These are phyloP conservation scores for Drosophila neutralis DNA, from an alignment of 2,888 invertebrate genomes.

Conservation along the genomic window DNA sequence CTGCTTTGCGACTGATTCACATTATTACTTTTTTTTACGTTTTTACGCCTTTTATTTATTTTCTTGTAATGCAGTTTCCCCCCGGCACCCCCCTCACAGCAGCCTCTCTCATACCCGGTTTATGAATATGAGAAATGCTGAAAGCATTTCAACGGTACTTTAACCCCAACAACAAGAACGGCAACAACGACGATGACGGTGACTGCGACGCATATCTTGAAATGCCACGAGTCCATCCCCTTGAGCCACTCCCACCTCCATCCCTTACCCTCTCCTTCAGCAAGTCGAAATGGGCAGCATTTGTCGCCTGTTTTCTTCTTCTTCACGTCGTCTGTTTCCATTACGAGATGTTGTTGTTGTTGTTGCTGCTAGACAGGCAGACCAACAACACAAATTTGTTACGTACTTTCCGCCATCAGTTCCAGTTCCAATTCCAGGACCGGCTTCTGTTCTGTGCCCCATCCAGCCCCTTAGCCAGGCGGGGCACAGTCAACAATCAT, in stretches of 20 bases:
- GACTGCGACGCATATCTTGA: slow-evolving; percentile 53
- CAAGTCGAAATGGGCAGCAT: slow-evolving; percentile 48
- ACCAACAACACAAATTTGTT: slow-evolving; percentile 56
- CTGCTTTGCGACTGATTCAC: slow-evolving; percentile 17
- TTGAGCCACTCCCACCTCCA: slow-evolving; percentile 8
- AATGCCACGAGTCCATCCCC: slow-evolving; percentile 28
- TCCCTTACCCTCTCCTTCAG: background rate
- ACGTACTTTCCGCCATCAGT: slow-evolving; percentile 52
- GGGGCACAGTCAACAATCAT: slow-evolving; percentile 44
- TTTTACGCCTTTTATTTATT: slow-evolving; percentile 61
- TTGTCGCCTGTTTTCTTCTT: slow-evolving; percentile 48
- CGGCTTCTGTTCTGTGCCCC: slow-evolving; percentile 21
- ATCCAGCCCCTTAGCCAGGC: slow-evolving; percentile 4
- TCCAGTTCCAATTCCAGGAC: slow-evolving; percentile 24
- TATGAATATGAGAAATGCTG: slow-evolving; percentile 69
- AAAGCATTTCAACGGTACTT: slow-evolving; percentile 75
- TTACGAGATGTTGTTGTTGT: slow-evolving; percentile 5
- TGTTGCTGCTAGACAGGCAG: slow-evolving; percentile 39
- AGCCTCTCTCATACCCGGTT: slow-evolving; percentile 9
- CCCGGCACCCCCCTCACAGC: slow-evolving; percentile 10
- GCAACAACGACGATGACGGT: slow-evolving; percentile 2
- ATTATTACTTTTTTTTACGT: slow-evolving; percentile 30
- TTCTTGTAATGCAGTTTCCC: slow-evolving; percentile 42
- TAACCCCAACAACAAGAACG: slow-evolving; percentile 57
- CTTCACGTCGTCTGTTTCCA: slow-evolving; percentile 14